phyloP scores from a whole-genome alignment of 2,888 invertebrate species.

The Andrena camellia region DNA sequence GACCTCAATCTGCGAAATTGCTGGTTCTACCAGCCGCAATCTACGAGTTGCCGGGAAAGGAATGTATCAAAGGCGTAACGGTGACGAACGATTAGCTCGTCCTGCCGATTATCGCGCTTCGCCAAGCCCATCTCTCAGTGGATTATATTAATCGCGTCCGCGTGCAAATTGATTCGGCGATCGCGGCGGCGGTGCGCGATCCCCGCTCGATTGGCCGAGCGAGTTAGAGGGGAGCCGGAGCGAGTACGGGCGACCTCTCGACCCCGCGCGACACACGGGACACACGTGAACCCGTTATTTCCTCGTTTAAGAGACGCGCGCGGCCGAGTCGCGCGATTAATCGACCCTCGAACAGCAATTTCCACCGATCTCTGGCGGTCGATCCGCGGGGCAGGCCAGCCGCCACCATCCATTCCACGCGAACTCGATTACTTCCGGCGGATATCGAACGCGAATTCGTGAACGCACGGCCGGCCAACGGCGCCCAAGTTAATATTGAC shows the following conservation, averaged over 20 bases:
- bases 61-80: conserved; percentile 28
- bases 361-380: conserved; percentile 38
- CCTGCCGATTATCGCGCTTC: not conserved
- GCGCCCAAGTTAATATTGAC: conserved; percentile 78
- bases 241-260: no score
- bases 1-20: conserved; percentile 42
- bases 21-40: conserved; percentile 23
- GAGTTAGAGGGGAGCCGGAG: not conserved
- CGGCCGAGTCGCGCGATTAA: conserved; percentile 46
- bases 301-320: conserved; percentile 20
- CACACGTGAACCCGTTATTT: conserved; percentile 22
- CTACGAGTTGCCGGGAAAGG: conserved; percentile 18
- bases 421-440: conserved; percentile 80
- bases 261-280: not conserved
- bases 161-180: conserved; percentile 3
- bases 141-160: not conserved
- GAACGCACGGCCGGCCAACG: conserved; percentile 51
- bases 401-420: conserved; percentile 40
- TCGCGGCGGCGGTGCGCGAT: conserved; percentile 12
- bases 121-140: not conserved
- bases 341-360: conserved; percentile 39
- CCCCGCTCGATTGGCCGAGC: conserved; percentile 22
- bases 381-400: conserved; percentile 28
- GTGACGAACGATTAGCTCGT: not conserved
- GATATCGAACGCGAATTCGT: conserved; percentile 78